A percentile compares a stretch with the other conserved stretches of the same genome.
phyloP scores from a whole-genome alignment of 2,888 invertebrate species.

The Napeogenes sylphis region DNA sequence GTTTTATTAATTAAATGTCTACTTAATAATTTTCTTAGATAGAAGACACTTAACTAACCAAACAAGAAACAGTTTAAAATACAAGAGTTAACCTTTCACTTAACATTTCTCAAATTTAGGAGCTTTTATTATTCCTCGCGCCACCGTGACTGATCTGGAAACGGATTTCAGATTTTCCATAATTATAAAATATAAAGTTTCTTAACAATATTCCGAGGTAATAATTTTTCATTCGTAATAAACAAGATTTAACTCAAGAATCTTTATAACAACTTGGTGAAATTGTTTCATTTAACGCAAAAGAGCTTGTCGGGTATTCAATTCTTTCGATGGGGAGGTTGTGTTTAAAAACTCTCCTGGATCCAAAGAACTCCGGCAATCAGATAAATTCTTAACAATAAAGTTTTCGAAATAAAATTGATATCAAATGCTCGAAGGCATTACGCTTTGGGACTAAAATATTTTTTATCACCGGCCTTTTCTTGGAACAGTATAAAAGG shows the following conservation, averaged over 20 bases:
- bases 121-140: neutral
- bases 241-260: slow-evolving; percentile 23
- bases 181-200: slow-evolving; percentile 5
- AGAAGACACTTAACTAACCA: too few species aligned
- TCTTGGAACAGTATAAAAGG: slow-evolving; percentile 11
- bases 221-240: slow-evolving; percentile 21
- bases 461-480: slow-evolving; percentile 17
- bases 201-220: slow-evolving; percentile 18
- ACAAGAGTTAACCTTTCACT: too few species aligned
- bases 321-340: slow-evolving; percentile 38
- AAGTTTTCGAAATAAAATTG: slow-evolving; percentile 53
- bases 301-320: slow-evolving; percentile 31
- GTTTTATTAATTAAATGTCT: too few species aligned
- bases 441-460: slow-evolving; percentile 22
- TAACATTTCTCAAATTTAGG: neutral
- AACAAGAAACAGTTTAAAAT: too few species aligned
- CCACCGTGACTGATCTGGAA: neutral
- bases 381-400: slow-evolving; percentile 50
- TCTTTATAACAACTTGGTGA: slow-evolving; percentile 30
- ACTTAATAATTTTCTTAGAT: too few species aligned
- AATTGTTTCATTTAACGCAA: slow-evolving; percentile 32
- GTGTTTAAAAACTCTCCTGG: slow-evolving; percentile 52
- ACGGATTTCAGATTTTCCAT: neutral
- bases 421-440: slow-evolving; percentile 39
- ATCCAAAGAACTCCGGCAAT: slow-evolving; percentile 48